Evolutionary conservation across 2,797 vertebrate genomes (phyloP).

Genomic region (Ptychadena robeensis): DNA sequence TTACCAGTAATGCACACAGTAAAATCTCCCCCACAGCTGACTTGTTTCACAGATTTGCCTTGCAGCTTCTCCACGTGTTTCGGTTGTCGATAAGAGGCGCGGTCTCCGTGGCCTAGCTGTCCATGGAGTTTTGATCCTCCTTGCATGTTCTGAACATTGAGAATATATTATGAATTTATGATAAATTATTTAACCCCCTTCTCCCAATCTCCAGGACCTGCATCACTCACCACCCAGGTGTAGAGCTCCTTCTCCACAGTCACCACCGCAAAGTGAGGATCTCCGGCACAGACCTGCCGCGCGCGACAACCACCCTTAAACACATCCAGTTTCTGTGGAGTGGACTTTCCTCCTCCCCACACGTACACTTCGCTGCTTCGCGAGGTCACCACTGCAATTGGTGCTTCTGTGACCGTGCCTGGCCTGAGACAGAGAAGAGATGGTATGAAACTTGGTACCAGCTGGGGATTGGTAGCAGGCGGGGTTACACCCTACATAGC

Average conservation of each 20-base stretch:
- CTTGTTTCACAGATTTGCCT: constrained; percentile 92
- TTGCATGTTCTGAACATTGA: constrained; percentile 87
- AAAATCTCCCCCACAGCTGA: constrained; percentile 95
- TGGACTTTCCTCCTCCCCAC: constrained; percentile 98
- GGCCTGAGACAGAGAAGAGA: constrained; percentile 75
- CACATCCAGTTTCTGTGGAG: constrained; percentile 94
- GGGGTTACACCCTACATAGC: not conserved
- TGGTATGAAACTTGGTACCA: not conserved
- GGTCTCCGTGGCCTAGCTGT: constrained; percentile 95
- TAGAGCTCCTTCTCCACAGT: constrained; percentile 98
- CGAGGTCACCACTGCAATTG: constrained; percentile 95
- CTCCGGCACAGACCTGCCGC: constrained; percentile 94
- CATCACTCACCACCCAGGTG: constrained; percentile 94
- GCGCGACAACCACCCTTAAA: constrained; percentile 96
- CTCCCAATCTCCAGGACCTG: not conserved
- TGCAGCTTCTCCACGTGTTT: constrained; percentile 92
- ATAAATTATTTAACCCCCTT: not conserved
- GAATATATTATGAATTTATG: not conserved
- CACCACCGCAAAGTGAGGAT: constrained; percentile 98
- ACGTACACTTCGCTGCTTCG: constrained; percentile 96
- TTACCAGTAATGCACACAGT: constrained; percentile 94
- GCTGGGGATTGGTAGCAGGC: not conserved
- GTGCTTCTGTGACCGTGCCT: constrained; percentile 85
- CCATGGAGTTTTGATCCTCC: constrained; percentile 94
- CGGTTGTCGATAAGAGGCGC: constrained; percentile 94